phyloP scores from a whole-genome alignment of 2,888 invertebrate species.

The Lepidocyrtoides sp. region DNA sequence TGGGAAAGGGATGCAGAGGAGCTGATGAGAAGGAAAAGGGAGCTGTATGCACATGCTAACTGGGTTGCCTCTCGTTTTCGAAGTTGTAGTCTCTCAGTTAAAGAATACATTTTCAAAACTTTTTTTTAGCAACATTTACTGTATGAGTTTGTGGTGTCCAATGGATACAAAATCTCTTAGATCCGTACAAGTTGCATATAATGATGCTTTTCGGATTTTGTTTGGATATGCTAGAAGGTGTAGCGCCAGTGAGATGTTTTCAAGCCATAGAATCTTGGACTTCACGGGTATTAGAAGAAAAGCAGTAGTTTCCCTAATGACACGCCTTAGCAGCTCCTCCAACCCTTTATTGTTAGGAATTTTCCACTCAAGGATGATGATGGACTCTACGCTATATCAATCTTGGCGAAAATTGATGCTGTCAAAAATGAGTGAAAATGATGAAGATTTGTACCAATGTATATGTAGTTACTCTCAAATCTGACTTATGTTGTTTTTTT shows the following conservation, averaged over 20 bases:
- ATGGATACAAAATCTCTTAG: background rate
- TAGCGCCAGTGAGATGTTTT: conserved; percentile 46
- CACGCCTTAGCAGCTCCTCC: no score
- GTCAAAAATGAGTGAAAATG: no score
- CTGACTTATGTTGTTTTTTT: no score
- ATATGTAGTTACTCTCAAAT: no score
- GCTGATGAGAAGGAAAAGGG: background rate
- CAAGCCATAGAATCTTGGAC: background rate
- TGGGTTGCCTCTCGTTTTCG: background rate
- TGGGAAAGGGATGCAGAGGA: conserved; percentile 25
- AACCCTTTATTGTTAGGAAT: no score
- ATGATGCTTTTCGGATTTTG: conserved; percentile 27
- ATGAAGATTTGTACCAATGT: no score
- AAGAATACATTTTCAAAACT: conserved; percentile 38
- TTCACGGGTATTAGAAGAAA: conserved; percentile 17
- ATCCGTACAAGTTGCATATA: conserved; percentile 41
- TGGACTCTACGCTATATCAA: no score
- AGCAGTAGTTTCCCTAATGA: no score
- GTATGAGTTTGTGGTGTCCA: conserved; percentile 33
- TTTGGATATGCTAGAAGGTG: conserved; percentile 29
- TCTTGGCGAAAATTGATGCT: no score
- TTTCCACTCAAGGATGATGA: no score
- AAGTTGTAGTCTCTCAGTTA: background rate
- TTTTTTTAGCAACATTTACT: conserved; percentile 43
- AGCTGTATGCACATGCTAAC: conserved; percentile 33